Base-by-base conservation (phyloP, 2,113 vertebrate species). In the Amblyopsis rosae region DNA sequence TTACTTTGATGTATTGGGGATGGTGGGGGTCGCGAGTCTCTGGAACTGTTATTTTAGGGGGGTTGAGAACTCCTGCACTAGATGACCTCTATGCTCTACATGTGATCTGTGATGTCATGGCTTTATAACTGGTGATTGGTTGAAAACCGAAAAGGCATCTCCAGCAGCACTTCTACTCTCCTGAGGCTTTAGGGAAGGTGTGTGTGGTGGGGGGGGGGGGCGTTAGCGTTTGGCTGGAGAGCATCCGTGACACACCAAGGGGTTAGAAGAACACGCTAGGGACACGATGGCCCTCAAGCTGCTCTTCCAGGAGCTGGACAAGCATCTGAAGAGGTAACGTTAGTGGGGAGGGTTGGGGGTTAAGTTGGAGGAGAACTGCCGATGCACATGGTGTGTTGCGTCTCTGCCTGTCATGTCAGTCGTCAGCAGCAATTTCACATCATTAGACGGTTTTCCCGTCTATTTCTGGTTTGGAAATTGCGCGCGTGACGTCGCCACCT, bases 131-230 rank as follows among this genome's bases (percentile, higher is more conserved):
- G 35, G 35, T 41, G 35, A 41, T 41, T 41, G 35, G 35, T 41
- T 41, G 35, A 41, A 41, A 41, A 41, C 35, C 7, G 26, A 26
- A 41, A 41, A 41, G 35, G 4, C 7, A 8, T 41, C 35, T 7
- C 35, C 35, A 41, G 35, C 4, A 70, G 47, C 12, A 41, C 10
- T 88, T 26, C 2, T 26, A 26, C 83, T 78, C 66, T n/a, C 9
- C 62, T 75, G 87, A 76, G 26, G 26, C 26, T 26, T 26, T 26
- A 26, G 26, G 26, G 26, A 26, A 26, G 26, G 75, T 55, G 74
- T 63, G n/a, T 49, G 16, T 9, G 67, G 69, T 53, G 11, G n/a
- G 13, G 3, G 50, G 50, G 32, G 48, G 8, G 57, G 57, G 6
- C 35, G 35, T 19, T 51, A 59, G 57, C 71, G 67, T 46, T 64